Base-by-base conservation (phyloP, 1,140 invertebrate genomes). In the Potamilus streckersoni region DNA sequence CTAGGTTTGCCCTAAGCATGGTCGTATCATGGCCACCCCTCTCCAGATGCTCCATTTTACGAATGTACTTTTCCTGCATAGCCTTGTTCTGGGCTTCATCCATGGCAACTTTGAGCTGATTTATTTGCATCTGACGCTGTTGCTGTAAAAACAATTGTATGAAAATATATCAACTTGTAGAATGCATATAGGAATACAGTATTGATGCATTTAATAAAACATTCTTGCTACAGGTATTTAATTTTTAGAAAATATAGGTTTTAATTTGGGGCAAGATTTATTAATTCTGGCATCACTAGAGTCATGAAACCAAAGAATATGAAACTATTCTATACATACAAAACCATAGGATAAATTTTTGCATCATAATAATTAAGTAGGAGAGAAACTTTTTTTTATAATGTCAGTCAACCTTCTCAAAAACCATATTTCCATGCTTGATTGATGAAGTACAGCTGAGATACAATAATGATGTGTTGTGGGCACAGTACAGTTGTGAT, bases 41-140 rank as follows among this genome's bases (percentile, higher is more conserved):
- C 71, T 89, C 85, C 12, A 90, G 78, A 59, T 86, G 80, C 63
- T 86, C 80, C 71, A 90, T 78, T 20, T 84, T 74, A 61, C 81
- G 84, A 14, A 81, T 69, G 58, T 85, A 83, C 73, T 89, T 89
- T 66, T 89, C 86, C 56, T 85, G 78, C 55, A 83, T 69, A 2
- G 89, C 89, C n/a, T 77, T 76, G 55, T 84, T 84, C 71, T 86
- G 80, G 17, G 88, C 89, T 27, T 85, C 81, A 64, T 90, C 87
- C 80, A 90, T 86, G 20, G 86, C 85, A 4, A 79, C 78, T 68
- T 87, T 87, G 57, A 90, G 76, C n/a, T 82, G 76, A 56, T 84
- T 80, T 4, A 88, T 81, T 58, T 86, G 79, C 27, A 82, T 71
- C 63, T 88, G 82, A 64, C 85, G 69, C 49, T 76, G 80, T 68